A percentile compares a stretch with the other conserved stretches of the same genome.
These are phyloP conservation scores for Thalassophryne amazonica DNA, from an alignment of 2,797 vertebrate species.

Conservation along the genomic window DNA sequence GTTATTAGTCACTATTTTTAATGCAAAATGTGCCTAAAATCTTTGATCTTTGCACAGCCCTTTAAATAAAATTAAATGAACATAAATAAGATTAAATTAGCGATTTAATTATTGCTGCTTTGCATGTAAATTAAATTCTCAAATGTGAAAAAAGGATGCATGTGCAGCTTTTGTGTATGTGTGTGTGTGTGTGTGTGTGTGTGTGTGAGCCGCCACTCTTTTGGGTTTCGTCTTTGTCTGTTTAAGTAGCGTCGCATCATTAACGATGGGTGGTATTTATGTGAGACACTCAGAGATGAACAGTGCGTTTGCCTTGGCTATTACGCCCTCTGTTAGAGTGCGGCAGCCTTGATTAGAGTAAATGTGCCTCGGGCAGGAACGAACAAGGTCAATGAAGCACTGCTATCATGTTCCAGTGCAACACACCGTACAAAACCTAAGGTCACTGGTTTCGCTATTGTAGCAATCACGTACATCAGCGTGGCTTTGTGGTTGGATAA, in stretches of 20 bases:
- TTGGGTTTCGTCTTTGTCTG: slow-evolving; percentile 47
- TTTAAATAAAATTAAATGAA: too few species aligned
- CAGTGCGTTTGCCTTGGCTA: slow-evolving; percentile 47
- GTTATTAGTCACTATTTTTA: too few species aligned
- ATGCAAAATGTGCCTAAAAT: too few species aligned
- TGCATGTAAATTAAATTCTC: too few species aligned
- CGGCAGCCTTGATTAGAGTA: slow-evolving; percentile 42
- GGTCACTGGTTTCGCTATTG: background rate
- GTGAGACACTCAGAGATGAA: slow-evolving; percentile 37
- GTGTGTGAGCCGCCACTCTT: background rate
- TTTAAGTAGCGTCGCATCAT: slow-evolving; percentile 44
- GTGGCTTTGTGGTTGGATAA: slow-evolving; percentile 2
- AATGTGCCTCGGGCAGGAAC: slow-evolving; percentile 35
- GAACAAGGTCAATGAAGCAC: slow-evolving; percentile 50
- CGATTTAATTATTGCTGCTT: too few species aligned
- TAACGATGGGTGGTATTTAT: slow-evolving; percentile 41
- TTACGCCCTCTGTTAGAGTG: slow-evolving; percentile 70
- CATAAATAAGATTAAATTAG: too few species aligned
- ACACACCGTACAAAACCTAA: slow-evolving; percentile 7
- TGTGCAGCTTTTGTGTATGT: slow-evolving; percentile 17
- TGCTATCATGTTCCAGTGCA: slow-evolving; percentile 26
- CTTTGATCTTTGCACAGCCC: too few species aligned
- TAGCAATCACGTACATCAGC: background rate
- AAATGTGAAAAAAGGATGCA: too few species aligned
- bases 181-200: background rate